Evolutionary conservation across 2,888 invertebrate species (phyloP), one percentile per base, ranked within the genome.

Genomic region (Tillus elongatus): DNA sequence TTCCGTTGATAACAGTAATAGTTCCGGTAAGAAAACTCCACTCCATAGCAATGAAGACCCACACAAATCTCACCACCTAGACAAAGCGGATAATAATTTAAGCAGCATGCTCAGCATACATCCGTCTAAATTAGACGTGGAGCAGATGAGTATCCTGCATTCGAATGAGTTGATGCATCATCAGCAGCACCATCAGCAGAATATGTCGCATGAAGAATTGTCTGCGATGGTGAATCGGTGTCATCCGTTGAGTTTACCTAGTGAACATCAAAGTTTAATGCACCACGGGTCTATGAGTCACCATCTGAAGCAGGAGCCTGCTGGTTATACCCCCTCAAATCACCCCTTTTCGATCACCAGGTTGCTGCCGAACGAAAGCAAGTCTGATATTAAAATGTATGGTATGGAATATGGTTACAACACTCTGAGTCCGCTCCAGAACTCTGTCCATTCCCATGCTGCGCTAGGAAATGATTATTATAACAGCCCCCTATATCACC

Each of bases 261-360:
- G 61, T 42, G 68, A 68, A 29, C 66, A 67, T 42, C 66, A 64
- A 37, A 56, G 57, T 31, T 71, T 71, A 60, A 60, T 71, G 43
- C 72, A 73, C 47, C 66, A 67, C 35, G 43, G 51, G 13, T 42
- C 56, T 3, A 70, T 69, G 68, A 60, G 67, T 19, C 77, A 77
- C 49, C 83, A 82, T 55, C 68, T 88, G 52, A 88, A 88, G 61
- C 65, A 65, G 47, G 65, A 65, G 50, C 64, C 64, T 2, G 45
- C 61, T 3, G 62, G 62, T 27, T 86, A 86, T 60, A 84, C 87
- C 40, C 82, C 86, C 10, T 79, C 86, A 49, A 85, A 77, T 62
- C 92, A 91, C 62, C 93, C 93, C 13, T 95, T 95, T 72, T 90
- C 90, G 64, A 95, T 95, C 67, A 91, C 87, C 56, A 82, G 91